Base-by-base conservation (phyloP, 2,113 vertebrate species). In the Otolemur garnettii region DNA sequence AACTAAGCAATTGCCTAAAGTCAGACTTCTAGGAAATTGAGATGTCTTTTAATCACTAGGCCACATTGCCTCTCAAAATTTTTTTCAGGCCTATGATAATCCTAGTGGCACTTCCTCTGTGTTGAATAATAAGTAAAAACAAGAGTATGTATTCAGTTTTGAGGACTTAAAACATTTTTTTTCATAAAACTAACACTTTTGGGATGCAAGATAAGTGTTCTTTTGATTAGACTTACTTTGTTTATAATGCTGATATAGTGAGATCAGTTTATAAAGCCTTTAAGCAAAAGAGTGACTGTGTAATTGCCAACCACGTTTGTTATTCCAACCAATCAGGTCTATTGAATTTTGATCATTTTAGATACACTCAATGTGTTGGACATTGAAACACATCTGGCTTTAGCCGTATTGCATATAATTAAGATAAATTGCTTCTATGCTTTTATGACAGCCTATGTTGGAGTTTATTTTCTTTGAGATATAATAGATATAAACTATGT, bases 371-470 rank as follows among this genome's bases (percentile, higher is more conserved):
- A 95, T 93, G 57, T 97, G 86, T 90, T 95, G 57, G 95, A 97
- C 87, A 95, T 55, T 91, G 87, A 97, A 97, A 86, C 35, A 94
- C 85, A 95, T 96, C 93, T 97, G 92, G 97, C 74, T 94, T 94
- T 95, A 95, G 74, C 83, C 74, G 90, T 96, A 64, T 96, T 92
- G 18, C 94, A 95, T 97, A 53, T 84, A 97, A 97, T 93, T 95
- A 90, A 92, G 5, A 62, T 95, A 95, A 97, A 96, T 80, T 75
- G 55, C 28, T 95, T 96, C 91, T 92, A 74, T 89, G 62, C 78
- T 93, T 94, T 96, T 97, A 91, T 94, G 84, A 50, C 78, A 85
- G 62, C 68, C 22, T 91, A 93, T 82, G 38, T 89, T 94, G 59
- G 26, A 93, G 62, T 93, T 96, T 75, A 64, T 96, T 93, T 96